phyloP scores from a whole-genome alignment of 2,113 vertebrate species.

The Girardinichthys multiradiatus region DNA sequence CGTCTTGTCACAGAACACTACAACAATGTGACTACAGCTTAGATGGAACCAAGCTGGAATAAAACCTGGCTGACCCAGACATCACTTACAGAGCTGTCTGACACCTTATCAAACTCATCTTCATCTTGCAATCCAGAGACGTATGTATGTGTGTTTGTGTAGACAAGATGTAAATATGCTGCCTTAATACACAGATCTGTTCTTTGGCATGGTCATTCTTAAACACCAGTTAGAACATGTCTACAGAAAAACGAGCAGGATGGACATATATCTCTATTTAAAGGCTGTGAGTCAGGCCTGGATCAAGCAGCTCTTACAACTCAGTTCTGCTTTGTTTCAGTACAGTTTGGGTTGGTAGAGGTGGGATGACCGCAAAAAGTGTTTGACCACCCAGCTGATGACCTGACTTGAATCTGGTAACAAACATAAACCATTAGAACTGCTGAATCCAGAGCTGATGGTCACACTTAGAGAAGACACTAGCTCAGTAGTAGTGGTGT shows the following conservation, averaged over 20 bases:
- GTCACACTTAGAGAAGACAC: constrained; percentile 57
- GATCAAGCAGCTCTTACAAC: constrained; percentile 39
- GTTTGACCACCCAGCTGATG: background rate
- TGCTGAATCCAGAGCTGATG: constrained; percentile 53
- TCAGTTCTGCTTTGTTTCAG: constrained; percentile 8
- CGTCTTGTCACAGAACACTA: constrained; percentile 4
- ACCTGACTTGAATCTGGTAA: constrained; percentile 1
- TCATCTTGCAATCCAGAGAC: constrained; percentile 33
- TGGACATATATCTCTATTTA: constrained; percentile 29
- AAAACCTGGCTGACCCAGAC: constrained; percentile 5
- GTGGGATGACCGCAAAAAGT: no score
- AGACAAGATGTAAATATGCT: constrained; percentile 43
- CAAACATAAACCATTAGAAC: constrained; percentile 13
- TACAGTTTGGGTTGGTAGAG: background rate
- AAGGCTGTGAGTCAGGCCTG: constrained; percentile 52
- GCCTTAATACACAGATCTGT: constrained; percentile 57
- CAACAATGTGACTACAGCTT: background rate
- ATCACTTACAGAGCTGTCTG: constrained; percentile 17
- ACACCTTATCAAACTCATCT: constrained; percentile 37
- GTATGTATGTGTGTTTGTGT: constrained; percentile 29
- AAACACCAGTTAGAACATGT: constrained; percentile 46
- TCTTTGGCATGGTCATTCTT: constrained; percentile 78
- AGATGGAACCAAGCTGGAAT: background rate
- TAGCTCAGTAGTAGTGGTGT: constrained; percentile 69
- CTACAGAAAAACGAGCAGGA: constrained; percentile 42